Percentiles rank a stretch among this genome's conserved stretches.
phyloP scores from a whole-genome alignment of 2,113 vertebrate genomes.

The Dicrurus megarhynchus region DNA sequence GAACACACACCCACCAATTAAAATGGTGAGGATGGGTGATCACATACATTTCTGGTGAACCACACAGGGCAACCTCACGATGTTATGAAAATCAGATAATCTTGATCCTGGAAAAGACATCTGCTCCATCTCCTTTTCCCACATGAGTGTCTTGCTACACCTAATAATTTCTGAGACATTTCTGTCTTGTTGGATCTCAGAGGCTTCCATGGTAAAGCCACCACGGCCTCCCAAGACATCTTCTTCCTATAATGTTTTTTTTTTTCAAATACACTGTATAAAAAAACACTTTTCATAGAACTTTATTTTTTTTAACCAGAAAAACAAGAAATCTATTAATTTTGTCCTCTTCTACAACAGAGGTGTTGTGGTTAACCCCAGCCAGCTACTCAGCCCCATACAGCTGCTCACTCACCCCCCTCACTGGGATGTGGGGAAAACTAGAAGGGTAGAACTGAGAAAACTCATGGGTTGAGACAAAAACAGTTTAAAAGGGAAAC shows the following conservation, averaged over 20 bases:
- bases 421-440: background rate
- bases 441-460: background rate
- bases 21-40: constrained; percentile 31
- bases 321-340: background rate
- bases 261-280: background rate
- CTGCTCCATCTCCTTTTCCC: constrained; percentile 6
- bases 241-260: background rate
- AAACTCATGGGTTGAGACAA: background rate
- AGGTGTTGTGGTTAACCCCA: background rate
- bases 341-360: background rate
- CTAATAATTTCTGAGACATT: background rate
- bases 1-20: constrained; percentile 45
- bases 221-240: background rate
- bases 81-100: background rate
- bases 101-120: constrained; percentile 10
- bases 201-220: background rate
- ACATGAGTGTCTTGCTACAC: background rate
- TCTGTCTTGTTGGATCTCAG: background rate
- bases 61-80: background rate
- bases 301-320: background rate
- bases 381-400: background rate
- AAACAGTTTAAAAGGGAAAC: background rate
- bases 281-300: background rate
- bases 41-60: background rate
- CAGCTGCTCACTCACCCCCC: rapidly evolving